Evolutionary conservation across 1,140 invertebrate species (phyloP), one percentile per base, ranked within the genome.

Genomic region (Archivesica marissinica): DNA sequence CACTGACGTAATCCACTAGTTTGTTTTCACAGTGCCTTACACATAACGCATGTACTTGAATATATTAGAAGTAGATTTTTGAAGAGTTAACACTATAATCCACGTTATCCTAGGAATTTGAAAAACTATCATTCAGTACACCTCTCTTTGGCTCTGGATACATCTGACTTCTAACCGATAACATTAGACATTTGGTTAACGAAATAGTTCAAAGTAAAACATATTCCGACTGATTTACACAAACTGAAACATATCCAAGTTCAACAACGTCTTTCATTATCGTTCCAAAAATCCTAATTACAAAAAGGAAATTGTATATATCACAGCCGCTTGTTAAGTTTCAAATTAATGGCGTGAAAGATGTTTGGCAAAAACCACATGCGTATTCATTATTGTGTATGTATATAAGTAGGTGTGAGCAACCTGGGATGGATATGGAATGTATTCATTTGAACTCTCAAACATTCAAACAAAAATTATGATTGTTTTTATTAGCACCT

Each of bases 311-410:
- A 23, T 68, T 44, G 15, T 38, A 44, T 68, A 68, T 15, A 68
- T 68, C 38, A 68, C 35, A 30, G 3, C 64, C 15, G 64, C 44
- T 72, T 72, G 68, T 72, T 25, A 72, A 50, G 25, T 72, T 50
- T 72, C 44, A 72, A 72, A 47, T 50, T 52, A 72, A 72, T 72
- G 25, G 68, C 68, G 28, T 72, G 44, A 72, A 72, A 72, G 44
- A 72, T 25, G 41, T 30, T 72, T 72, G 44, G 68, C 68, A 72
- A 50, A 72, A 41, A n/a, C 30, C 20, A 72, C 44, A 13, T 72
- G 38, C 41, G 25, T 72, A 47, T 72, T 72, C n/a, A n/a, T n/a
- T n/a, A n/a, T 72, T 66, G 61, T 66, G 50, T 44, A 72, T 44
- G 50, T 47, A 33, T 33, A 30, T 66, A 6, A 20, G 2, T 23